Percentiles rank a stretch among this genome's conserved stretches.
phyloP scores from a whole-genome alignment of 2,797 vertebrate species.

The Artibeus lituratus region DNA sequence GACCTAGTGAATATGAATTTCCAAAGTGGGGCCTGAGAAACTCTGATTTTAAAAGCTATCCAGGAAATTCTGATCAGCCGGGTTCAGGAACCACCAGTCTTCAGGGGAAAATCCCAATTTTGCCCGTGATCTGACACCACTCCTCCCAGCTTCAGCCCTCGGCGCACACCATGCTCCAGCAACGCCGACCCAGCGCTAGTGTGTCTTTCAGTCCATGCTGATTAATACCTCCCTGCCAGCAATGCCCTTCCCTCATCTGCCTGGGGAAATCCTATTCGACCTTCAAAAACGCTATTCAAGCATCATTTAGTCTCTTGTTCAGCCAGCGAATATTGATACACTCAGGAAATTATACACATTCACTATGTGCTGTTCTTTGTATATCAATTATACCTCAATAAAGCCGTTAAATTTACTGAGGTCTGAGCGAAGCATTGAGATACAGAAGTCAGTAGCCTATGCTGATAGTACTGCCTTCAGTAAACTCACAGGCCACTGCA shows the following conservation, averaged over 20 bases:
- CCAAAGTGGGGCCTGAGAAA: neutral
- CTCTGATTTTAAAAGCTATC: neutral
- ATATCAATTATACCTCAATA: neutral
- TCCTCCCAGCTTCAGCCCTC: neutral
- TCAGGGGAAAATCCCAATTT: neutral
- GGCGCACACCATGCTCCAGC: neutral
- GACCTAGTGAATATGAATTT: neutral
- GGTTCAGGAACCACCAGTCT: neutral
- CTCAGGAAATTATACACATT: neutral
- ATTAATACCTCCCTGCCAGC: neutral
- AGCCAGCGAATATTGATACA: neutral
- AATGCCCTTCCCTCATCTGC: neutral
- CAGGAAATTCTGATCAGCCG: neutral
- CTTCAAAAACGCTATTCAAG: neutral
- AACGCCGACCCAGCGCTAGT: neutral
- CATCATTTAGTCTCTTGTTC: neutral
- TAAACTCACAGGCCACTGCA: neutral
- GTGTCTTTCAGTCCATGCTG: neutral
- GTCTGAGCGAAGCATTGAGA: neutral
- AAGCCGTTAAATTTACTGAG: neutral
- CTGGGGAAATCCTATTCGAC: neutral
- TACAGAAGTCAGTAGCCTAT: neutral
- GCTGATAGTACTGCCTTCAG: neutral
- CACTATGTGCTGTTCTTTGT: neutral
- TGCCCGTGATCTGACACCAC: neutral